Percentiles rank a stretch among this genome's conserved stretches.
phyloP scores from a whole-genome alignment of 1,140 invertebrate genomes.

The Brachionus manjavacas region DNA sequence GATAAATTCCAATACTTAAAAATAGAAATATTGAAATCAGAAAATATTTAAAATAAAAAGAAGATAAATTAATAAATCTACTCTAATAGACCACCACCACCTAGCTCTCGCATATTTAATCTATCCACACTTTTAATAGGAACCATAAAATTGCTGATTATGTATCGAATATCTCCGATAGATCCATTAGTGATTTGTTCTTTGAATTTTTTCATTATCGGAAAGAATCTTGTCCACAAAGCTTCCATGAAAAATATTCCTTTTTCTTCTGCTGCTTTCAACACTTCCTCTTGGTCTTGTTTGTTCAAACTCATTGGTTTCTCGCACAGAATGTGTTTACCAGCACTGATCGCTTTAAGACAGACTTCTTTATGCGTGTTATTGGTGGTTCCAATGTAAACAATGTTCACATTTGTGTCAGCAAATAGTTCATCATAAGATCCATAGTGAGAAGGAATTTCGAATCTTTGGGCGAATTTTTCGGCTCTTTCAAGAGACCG shows the following conservation, averaged over 20 bases:
- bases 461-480: constrained; percentile 68
- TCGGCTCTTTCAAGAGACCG: constrained; percentile 66
- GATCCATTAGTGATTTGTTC: constrained; percentile 62
- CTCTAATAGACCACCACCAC: constrained; percentile 70
- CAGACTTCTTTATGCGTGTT: constrained; percentile 65
- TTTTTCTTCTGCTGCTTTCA: constrained; percentile 54
- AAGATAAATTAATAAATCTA: not conserved
- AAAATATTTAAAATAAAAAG: not conserved
- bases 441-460: constrained; percentile 67
- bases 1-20: constrained; percentile 73
- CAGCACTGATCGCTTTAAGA: constrained; percentile 67
- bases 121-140: constrained; percentile 62
- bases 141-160: constrained; percentile 67
- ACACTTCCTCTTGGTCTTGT: constrained; percentile 54
- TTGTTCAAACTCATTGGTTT: constrained; percentile 73
- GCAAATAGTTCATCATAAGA: constrained; percentile 71
- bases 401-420: constrained; percentile 72
- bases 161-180: constrained; percentile 66
- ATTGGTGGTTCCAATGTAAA: constrained; percentile 71
- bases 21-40: too few relatives aligned
- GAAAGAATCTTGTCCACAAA: constrained; percentile 76
- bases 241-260: constrained; percentile 75
- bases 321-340: constrained; percentile 77
- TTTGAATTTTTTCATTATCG: constrained; percentile 55
- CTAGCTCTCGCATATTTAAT: constrained; percentile 62